Evolutionary conservation across 2,888 invertebrate genomes (phyloP), one percentile per base, ranked within the genome.

Genomic region (Acanthosepion lycidas): DNA sequence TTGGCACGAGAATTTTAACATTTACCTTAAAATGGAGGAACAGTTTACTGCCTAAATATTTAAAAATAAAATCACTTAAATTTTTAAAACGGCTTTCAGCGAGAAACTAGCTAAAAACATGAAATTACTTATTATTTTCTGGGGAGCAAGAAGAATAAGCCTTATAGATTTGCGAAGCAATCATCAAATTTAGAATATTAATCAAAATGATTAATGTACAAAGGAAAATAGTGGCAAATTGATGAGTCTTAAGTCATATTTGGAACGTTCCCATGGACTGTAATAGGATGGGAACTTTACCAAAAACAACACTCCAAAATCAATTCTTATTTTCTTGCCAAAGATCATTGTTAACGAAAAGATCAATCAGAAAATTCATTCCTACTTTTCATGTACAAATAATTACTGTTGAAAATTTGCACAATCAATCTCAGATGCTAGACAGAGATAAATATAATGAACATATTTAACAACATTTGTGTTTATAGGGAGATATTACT

Each of bases 181-280:
- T 78, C n/a, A 78, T 78, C n/a, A 78, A n/a, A n/a, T n/a, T 78
- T 15, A 12, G 78, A 78, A 78, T 78, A 78, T 78, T 78, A 78
- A 78, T 78, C 78, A 78, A 78, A 78, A 78, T 78, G 78, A 78
- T 78, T 78, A 78, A 78, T 78, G 78, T 78, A 78, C n/a, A 78
- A 78, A 78, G 78, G n/a, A 78, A 78, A 78, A 78, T 33, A 78
- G n/a, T 78, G n/a, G 78, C 78, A n/a, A 78, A 78, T 78, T 78
- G 78, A 78, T 78, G 78, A 78, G 78, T 78, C 78, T 78, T 78
- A 78, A 78, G 78, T 78, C 33, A 78, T 78, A 78, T 78, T 78
- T 78, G 78, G 78, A 78, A 78, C 78, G 33, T 78, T 78, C n/a
- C 78, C 78, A 78, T 78, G 78, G 15, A n/a, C 78, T 33, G 78